Base-by-base conservation (phyloP, 2,888 invertebrate genomes). In the Euzophera pinguis region DNA sequence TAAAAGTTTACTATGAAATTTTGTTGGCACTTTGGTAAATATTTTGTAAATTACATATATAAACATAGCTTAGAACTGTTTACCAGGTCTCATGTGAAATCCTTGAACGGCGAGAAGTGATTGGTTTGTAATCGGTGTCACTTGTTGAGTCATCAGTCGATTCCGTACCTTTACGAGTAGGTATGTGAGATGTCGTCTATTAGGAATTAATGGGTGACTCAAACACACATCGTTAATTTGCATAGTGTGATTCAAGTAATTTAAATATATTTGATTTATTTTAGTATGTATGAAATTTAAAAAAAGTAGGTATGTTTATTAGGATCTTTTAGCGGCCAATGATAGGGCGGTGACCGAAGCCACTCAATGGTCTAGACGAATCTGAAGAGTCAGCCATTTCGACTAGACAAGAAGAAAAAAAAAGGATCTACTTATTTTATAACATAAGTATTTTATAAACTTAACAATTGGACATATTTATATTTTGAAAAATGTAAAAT, bases 111-210 rank as follows among this genome's bases (percentile, higher is more conserved):
- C 29, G 13, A 29, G 45, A 13, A 45, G 45, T 49, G 38, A 49
- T 49, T 38, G 47, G 38, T 7, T 32, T 27, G 38, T 49, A 38
- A 49, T 48, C 48, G 14, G 48, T 49, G 48, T 49, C 48, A 50
- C 41, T 1, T 9, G 32, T 50, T 50, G 42, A 41, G 41, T 50
- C 50, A 50, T 50, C 41, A 42, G 42, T 38, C 12, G 22, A 48
- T 48, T 37, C 48, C 14, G 37, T 32, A 32, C 32, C 7, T 32
- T 10, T 32, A 7, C 32, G 1, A 32, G 38, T n/a, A n/a, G n/a
- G n/a, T 37, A 10, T 34, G 14, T 45, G 32, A 10, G 43, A 12
- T 29, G 32, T 45, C 10, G 32, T 45, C 32, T 16, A n/a, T 45
- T 9, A 14, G 45, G 32, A 43, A 45, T 32, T 5, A 29, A 22